Conservation (phyloP, 2,113 vertebrate genomes). For the Mormyrus lacerda region DNA sequence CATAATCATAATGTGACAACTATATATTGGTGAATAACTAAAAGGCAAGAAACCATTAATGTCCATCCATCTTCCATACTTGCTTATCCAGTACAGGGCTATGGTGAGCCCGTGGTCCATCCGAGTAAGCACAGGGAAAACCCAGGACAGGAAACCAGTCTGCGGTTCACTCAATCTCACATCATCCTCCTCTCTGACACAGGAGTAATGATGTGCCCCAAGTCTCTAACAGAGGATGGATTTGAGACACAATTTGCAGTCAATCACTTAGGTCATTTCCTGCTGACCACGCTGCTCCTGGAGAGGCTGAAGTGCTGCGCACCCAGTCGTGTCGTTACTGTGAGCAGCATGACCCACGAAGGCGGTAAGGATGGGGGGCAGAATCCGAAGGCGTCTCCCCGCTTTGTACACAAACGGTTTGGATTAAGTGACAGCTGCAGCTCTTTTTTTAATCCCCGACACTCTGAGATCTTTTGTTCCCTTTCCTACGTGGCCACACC, state of each 20-base stretch:
- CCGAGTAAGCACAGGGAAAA: neutral
- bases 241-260: conserved; percentile 64
- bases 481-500: neutral
- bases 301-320: conserved; percentile 50
- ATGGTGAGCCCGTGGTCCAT: neutral
- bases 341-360: conserved; percentile 58
- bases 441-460: neutral
- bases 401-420: neutral
- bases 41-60: neutral
- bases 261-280: conserved; percentile 66
- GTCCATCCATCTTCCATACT: neutral
- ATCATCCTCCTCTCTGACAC: neutral
- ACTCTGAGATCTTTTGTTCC: neutral
- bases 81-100: neutral
- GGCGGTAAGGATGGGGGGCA: conserved; percentile 30
- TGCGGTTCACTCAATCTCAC: neutral
- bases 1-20: neutral
- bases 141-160: neutral
- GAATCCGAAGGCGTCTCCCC: neutral
- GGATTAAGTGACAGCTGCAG: neutral
- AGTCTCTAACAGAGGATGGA: conserved; percentile 58
- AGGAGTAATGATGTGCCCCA: conserved; percentile 70
- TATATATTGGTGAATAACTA: neutral
- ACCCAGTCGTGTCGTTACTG: conserved; percentile 57
- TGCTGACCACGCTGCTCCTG: conserved; percentile 59